Base-by-base conservation (phyloP, 2,888 invertebrate species). In the Camptogramma bilineatum region DNA sequence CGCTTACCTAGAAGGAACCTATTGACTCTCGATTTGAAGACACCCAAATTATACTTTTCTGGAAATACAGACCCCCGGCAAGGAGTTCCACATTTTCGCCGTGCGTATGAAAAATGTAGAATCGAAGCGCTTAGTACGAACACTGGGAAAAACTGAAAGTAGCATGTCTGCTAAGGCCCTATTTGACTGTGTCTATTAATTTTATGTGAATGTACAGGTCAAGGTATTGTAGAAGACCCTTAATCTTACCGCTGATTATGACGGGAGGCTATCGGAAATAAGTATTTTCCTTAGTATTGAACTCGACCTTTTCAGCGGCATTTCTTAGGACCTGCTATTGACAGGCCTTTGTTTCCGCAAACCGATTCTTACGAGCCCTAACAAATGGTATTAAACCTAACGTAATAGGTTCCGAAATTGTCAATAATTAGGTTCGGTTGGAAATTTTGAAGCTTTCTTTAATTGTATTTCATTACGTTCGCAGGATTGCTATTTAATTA, bases 201-300 rank as follows among this genome's bases (percentile, higher is more conserved):
- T 34, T 13, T 13, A 4, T 39, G 13, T 13, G 13, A 13, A 39
- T 13, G 13, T 39, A 39, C 13, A 39, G 34, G 34, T 39, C 3
- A 13, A 39, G 0, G 7, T 54, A 19, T 51, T 58, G 58, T 58
- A 44, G 44, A 34, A 52, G 16, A n/a, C 17, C 59, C 53, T 53
- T 42, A 60, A 48, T 53, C 53, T 54, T 50, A 55, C 44, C 31
- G 9, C 54, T 61, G 55, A 56, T 52, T 51, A 56, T 63, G 53
- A 50, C 58, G 48, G 44, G 63, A 52, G 52, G 47, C 21, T 58
- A 63, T 58, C 31, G 63, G 53, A 63, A 54, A 58, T 58, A 63
- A 64, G 60, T 60, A 64, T 64, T 60, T 64, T 65, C 65, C 57
- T 57, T 61, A 61, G 52, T 56, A 56, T 64, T 60, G 52, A 18